Base-by-base conservation (phyloP, 2,888 invertebrate species). In the Odontocolon sp. region DNA sequence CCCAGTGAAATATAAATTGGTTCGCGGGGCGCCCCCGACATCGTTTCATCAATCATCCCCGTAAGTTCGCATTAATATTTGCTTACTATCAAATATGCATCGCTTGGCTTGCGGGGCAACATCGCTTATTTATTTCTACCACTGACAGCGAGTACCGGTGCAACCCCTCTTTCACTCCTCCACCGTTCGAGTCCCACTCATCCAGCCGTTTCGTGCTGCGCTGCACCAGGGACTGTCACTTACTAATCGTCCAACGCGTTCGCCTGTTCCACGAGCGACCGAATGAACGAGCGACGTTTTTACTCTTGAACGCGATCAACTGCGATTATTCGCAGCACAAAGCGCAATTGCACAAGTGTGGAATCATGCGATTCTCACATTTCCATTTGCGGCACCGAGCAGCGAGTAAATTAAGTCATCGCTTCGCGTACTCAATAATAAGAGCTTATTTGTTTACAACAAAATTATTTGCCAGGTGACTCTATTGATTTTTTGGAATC, bases 31-130 rank as follows among this genome's bases (percentile, higher is more conserved):
- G 18, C 33, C 56, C 54, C 67, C 69, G 56, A 56, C 76, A 68
- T 54, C 23, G 79, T 83, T 85, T 83, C 85, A 87, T 87, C 85
- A 87, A 87, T 87, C 87, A 87, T 74, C 75, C 57, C 63, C 64
- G 80, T 83, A 84, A 84, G 83, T 86, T 81, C 75, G 80, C 85
- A 87, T 87, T 87, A 87, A 87, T 86, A 86, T 85, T 85, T 84
- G 87, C 80, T 82, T 78, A 82, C 82, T 82, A 87, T 87, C 82
- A 87, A 87, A 87, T 86, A 86, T 86, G 87, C 84, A 87, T 87
- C 85, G 81, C 81, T 80, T 81, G 83, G n/a, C 84, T 87, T 83
- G 82, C 79, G 72, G 40, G 77, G 68, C 59, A 68, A 56, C 67
- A 57, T 77, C 72, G 72, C 64, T 78, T 79, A 74, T 79, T 82